These are phyloP conservation scores for Diadumene lineata DNA, from an alignment of 92 coral and sea anemone species.

Conservation along the genomic window DNA sequence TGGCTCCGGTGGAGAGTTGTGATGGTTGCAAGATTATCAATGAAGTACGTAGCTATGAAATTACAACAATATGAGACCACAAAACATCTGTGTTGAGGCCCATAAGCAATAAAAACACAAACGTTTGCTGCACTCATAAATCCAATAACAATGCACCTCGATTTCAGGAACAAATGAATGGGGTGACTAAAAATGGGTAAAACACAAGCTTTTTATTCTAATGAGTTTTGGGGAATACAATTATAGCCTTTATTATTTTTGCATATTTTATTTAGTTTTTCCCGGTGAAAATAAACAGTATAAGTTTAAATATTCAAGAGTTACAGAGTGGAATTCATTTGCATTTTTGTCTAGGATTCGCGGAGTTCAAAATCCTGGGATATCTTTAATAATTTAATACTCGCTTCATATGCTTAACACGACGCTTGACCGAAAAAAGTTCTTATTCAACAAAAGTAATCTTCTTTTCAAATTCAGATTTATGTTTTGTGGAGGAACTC, in stretches of 20 bases:
- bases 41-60: no score
- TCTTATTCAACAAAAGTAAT: no score
- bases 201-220: neutral
- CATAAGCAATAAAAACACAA: neutral
- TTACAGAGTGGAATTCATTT: neutral
- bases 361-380: neutral
- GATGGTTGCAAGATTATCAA: no score
- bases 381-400: constrained; percentile 6
- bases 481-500: no score
- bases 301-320: constrained; percentile 20
- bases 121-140: no score
- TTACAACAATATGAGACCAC: no score
- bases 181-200: no score
- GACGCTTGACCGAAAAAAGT: neutral
- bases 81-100: no score
- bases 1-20: no score
- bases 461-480: neutral
- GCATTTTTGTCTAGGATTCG: constrained; percentile 3
- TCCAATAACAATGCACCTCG: no score
- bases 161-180: no score
- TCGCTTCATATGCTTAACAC: neutral
- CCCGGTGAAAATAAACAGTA: neutral
- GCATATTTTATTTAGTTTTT: constrained; percentile 13
- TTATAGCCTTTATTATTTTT: no score
- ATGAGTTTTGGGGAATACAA: neutral